Evolutionary conservation across 92 coral and sea anemone genomes (phyloP).

Genomic region (Phenganax marumi): DNA sequence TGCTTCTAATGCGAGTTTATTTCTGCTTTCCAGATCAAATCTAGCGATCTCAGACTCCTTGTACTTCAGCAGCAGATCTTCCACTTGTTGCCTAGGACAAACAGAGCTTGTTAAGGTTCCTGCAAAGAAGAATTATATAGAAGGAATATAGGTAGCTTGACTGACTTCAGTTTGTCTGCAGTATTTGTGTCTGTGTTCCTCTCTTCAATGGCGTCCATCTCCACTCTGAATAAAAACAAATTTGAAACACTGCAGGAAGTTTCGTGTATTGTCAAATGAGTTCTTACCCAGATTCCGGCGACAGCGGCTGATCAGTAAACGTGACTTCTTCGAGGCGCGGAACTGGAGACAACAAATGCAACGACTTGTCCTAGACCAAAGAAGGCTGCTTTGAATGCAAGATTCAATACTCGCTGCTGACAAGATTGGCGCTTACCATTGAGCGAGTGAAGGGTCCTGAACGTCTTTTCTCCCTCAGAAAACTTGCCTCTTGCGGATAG

Average conservation of each 20-base stretch:
- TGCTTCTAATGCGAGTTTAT: slow-evolving; percentile 70
- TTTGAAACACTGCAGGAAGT: not conserved
- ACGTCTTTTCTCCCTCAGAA: slow-evolving; percentile 80
- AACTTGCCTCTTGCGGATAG: slow-evolving; percentile 93
- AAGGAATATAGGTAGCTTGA: not conserved
- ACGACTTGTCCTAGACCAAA: slow-evolving; percentile 7
- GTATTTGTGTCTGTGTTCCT: slow-evolving; percentile 24
- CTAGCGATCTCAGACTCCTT: slow-evolving; percentile 87
- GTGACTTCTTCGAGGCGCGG: slow-evolving; percentile 85
- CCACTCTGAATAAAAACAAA: slow-evolving; percentile 31
- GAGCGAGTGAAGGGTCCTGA: slow-evolving; percentile 47
- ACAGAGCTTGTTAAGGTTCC: not conserved
- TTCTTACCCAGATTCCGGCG: slow-evolving; percentile 95
- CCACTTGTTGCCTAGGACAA: slow-evolving; percentile 66
- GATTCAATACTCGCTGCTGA: not conserved
- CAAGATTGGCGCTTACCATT: slow-evolving; percentile 5
- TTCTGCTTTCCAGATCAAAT: slow-evolving; percentile 73
- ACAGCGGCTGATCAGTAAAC: slow-evolving; percentile 67
- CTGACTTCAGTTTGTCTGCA: slow-evolving; percentile 46
- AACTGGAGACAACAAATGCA: slow-evolving; percentile 70
- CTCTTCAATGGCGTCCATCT: slow-evolving; percentile 48
- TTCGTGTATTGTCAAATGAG: not conserved
- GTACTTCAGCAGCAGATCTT: slow-evolving; percentile 76
- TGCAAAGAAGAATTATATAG: too few species aligned
- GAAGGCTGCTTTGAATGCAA: not conserved